Evolutionary conservation across 1,140 invertebrate species (phyloP), one percentile per base, ranked within the genome.

Genomic region (Ooceraea biroi): DNA sequence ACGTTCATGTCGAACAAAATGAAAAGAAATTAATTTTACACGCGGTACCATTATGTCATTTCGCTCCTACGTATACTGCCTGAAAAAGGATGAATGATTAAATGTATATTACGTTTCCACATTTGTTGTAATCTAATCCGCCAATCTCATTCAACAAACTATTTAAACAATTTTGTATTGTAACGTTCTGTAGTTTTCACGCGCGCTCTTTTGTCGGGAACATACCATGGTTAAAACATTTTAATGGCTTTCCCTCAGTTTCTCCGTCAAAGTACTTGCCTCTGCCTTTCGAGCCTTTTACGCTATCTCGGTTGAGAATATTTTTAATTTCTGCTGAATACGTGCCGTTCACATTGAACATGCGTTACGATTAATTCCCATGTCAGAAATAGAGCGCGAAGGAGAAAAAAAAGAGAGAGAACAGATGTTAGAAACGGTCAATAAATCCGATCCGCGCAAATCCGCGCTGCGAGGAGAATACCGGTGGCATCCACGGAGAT

Each of bases 1-100:
- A 11, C 17, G 10, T 30, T 19, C 22, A 71, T 2, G n/a, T n/a
- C n/a, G n/a, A n/a, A n/a, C n/a, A n/a, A 69, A 69, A 80, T 57
- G 68, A 58, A 57, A 71, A 69, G 65, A 69, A 80, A 80, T 80
- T 78, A 3, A 78, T 69, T 58, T 57, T 69, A 58, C 36, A 22
- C 19, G 65, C 68, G 22, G 30, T 57, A 55, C 50, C 52, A 57
- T 30, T 60, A 60, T 19, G 63, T 55, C 76, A 11, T 57, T 78
- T 69, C n/a, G n/a, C n/a, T n/a, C n/a, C n/a, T n/a, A n/a, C n/a
- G n/a, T n/a, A n/a, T n/a, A n/a, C n/a, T n/a, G n/a, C n/a, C n/a
- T n/a, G n/a, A n/a, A n/a, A n/a, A n/a, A n/a, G n/a, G n/a, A n/a
- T 41, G 65, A 71, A 69, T 80, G 65, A 69, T 80, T 71, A 69